Conservation (phyloP, 2,888 invertebrate genomes). For the Buathra laborator region DNA sequence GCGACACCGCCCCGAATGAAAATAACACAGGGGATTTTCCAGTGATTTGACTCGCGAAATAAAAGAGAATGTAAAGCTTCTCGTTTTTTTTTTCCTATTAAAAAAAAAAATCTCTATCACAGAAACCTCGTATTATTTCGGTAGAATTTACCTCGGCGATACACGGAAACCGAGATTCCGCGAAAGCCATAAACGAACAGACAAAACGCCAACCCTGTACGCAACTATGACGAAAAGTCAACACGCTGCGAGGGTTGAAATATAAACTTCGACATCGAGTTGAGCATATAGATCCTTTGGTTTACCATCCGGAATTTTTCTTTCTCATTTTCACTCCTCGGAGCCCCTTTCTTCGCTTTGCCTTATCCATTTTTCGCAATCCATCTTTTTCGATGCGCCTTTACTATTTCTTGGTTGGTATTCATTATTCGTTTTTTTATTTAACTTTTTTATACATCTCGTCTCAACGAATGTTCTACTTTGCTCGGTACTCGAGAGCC, state of each 20-base stretch:
- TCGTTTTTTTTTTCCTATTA: too few species aligned
- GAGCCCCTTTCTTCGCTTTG: not conserved
- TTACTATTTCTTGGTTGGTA: not conserved
- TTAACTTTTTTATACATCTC: slow-evolving; percentile 18
- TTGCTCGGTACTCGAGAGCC: slow-evolving; percentile 25
- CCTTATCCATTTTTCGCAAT: slow-evolving; percentile 17
- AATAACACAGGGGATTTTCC: too few species aligned
- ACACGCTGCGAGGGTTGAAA: slow-evolving; percentile 1
- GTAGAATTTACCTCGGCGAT: not conserved
- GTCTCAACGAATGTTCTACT: slow-evolving; percentile 48
- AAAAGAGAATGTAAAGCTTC: too few species aligned
- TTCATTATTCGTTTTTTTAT: slow-evolving; percentile 1
- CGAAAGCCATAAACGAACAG: slow-evolving; percentile 22
- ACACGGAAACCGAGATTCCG: not conserved
- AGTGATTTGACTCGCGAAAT: too few species aligned
- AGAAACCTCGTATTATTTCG: not conserved
- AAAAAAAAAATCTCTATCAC: too few species aligned
- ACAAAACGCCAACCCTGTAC: not conserved
- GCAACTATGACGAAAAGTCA: slow-evolving; percentile 12
- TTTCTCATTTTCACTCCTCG: not conserved
- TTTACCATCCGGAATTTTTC: slow-evolving; percentile 17
- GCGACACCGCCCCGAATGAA: too few species aligned
- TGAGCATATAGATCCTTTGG: not conserved
- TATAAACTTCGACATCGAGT: slow-evolving; percentile 35
- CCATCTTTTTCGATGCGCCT: not conserved